Evolutionary conservation across 2,797 vertebrate species (phyloP).

Genomic region (Ispidina lecontei): DNA sequence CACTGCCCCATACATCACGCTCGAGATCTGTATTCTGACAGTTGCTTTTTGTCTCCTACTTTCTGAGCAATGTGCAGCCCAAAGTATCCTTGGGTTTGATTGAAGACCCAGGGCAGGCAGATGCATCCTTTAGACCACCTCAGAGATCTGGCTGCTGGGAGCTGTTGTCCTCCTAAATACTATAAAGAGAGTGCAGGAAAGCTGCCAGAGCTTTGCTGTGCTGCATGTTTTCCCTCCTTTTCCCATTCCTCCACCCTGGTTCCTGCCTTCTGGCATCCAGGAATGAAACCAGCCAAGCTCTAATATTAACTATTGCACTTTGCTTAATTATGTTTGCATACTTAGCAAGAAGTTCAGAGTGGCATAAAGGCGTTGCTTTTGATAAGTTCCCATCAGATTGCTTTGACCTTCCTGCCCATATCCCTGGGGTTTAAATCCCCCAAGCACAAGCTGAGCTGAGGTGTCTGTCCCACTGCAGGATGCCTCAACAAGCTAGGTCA

Average conservation of each 20-base stretch:
- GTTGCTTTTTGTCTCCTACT: conserved; percentile 75
- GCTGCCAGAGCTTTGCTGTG: background rate
- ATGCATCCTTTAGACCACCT: conserved; percentile 52
- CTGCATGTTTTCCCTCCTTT: background rate
- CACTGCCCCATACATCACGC: conserved; percentile 76
- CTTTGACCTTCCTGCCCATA: fast-evolving
- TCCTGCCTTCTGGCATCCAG: background rate
- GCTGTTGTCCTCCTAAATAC: conserved; percentile 54
- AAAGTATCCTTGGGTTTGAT: conserved; percentile 67
- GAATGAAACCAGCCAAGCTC: background rate
- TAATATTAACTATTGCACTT: background rate
- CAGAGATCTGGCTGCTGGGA: background rate
- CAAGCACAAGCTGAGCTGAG: background rate
- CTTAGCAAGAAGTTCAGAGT: background rate
- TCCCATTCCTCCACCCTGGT: fast-evolving
- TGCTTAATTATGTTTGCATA: background rate
- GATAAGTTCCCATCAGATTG: background rate
- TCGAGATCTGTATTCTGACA: conserved; percentile 77
- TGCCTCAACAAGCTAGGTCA: background rate
- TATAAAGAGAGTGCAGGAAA: background rate
- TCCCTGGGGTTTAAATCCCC: background rate
- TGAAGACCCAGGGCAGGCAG: conserved; percentile 63
- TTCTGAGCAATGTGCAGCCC: conserved; percentile 44
- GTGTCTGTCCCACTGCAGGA: fast-evolving
- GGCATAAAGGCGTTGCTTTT: background rate